Evolutionary conservation across 2,797 vertebrate species (phyloP).

Genomic region (Naso thynnoides): DNA sequence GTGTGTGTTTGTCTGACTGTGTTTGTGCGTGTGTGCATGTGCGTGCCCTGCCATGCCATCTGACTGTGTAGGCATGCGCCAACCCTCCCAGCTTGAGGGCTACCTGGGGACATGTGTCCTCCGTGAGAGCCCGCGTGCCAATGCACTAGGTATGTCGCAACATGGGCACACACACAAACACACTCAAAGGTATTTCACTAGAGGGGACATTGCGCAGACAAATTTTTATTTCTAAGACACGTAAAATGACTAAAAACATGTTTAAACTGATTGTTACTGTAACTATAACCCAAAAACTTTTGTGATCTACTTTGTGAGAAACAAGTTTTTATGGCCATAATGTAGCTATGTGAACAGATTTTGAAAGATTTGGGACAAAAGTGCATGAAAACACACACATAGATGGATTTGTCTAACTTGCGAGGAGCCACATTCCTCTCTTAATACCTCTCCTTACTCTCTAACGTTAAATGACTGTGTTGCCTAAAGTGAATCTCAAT

Average conservation of each 20-base stretch:
- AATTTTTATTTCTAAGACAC: too few relatives aligned
- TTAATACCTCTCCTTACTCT: slow-evolving; percentile 10
- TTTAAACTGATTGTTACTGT: too few relatives aligned
- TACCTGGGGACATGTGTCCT: slow-evolving; percentile 89
- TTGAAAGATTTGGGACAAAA: not conserved
- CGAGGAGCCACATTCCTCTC: slow-evolving; percentile 19
- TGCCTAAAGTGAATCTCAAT: slow-evolving; percentile 26
- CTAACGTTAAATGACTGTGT: slow-evolving; percentile 1
- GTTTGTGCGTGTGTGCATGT: slow-evolving; percentile 31
- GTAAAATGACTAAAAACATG: too few relatives aligned
- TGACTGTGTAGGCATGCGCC: slow-evolving; percentile 84
- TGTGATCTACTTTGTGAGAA: too few relatives aligned
- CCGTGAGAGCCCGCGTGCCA: slow-evolving; percentile 88
- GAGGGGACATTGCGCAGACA: too few relatives aligned
- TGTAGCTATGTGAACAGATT: slow-evolving; percentile 7
- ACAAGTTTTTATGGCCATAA: not conserved
- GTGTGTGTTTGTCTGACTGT: slow-evolving; percentile 36
- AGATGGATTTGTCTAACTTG: not conserved
- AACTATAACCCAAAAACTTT: not conserved
- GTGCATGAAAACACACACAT: not conserved
- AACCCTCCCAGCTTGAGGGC: slow-evolving; percentile 89
- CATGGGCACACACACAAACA: slow-evolving; percentile 54
- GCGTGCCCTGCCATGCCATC: slow-evolving; percentile 29
- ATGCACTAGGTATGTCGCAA: slow-evolving; percentile 85
- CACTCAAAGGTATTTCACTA: too few relatives aligned